These are phyloP conservation scores for Dendroctonus valens DNA, from an alignment of 1,140 invertebrate species.

Conservation along the genomic window DNA sequence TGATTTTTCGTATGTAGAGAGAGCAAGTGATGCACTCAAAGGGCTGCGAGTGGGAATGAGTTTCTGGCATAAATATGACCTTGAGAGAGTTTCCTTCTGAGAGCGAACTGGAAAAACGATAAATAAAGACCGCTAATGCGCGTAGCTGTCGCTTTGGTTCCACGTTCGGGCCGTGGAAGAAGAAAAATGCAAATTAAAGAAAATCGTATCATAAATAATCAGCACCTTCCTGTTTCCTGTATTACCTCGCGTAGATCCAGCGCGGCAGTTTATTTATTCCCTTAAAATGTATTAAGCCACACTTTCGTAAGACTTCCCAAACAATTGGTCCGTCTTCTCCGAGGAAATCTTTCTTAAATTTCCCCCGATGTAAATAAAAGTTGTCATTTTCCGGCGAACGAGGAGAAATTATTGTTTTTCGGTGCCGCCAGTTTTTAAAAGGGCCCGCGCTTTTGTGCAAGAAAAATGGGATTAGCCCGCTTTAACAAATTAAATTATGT, in stretches of 20 bases:
- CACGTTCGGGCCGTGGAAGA: too few relatives aligned
- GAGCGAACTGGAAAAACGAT: too few relatives aligned
- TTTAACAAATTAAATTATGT: slow-evolving; percentile 35
- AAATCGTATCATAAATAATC: slow-evolving; percentile 50
- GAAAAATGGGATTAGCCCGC: slow-evolving; percentile 35
- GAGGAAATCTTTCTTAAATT: slow-evolving; percentile 49
- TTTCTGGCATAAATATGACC: too few relatives aligned
- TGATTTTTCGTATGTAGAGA: too few relatives aligned
- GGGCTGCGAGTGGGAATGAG: too few relatives aligned
- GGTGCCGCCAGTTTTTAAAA: slow-evolving; percentile 29
- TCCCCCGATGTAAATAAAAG: slow-evolving; percentile 50
- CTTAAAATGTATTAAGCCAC: slow-evolving; percentile 47
- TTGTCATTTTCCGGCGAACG: slow-evolving; percentile 47
- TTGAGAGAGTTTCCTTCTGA: too few relatives aligned
- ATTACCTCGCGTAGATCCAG: slow-evolving; percentile 33
- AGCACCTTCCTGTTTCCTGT: slow-evolving; percentile 48
- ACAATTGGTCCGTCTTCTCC: slow-evolving; percentile 45
- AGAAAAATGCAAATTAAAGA: slow-evolving; percentile 50
- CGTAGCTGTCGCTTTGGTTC: too few relatives aligned
- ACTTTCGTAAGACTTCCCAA: slow-evolving; percentile 44
- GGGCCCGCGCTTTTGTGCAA: slow-evolving; percentile 19
- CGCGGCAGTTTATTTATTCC: slow-evolving; percentile 45
- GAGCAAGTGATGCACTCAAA: too few relatives aligned
- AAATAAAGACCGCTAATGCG: too few relatives aligned
- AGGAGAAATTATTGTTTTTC: slow-evolving; percentile 46